These are phyloP conservation scores for Shargacucullia verbasci DNA, from an alignment of 2,888 invertebrate species.

Conservation along the genomic window DNA sequence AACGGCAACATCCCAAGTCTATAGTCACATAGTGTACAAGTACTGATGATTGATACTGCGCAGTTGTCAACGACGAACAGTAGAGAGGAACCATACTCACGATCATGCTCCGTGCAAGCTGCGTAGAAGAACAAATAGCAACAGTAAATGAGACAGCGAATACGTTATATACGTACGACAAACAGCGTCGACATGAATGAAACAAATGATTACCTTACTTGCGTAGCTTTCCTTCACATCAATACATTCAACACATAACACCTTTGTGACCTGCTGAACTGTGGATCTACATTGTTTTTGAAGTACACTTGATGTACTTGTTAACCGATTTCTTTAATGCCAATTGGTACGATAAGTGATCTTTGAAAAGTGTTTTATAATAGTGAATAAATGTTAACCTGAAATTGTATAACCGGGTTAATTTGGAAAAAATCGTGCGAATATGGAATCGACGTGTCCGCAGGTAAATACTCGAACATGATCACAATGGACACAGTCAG, in stretches of 20 bases:
- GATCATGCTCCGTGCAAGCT: slow-evolving; percentile 97
- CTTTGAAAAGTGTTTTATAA: slow-evolving; percentile 1
- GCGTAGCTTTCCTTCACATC: slow-evolving; percentile 52
- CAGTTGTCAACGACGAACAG: slow-evolving; percentile 57
- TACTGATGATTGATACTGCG: slow-evolving; percentile 55
- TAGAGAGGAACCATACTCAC: slow-evolving; percentile 91
- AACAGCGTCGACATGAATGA: slow-evolving; percentile 71
- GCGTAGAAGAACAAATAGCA: slow-evolving; percentile 91
- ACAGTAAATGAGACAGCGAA: slow-evolving; percentile 89
- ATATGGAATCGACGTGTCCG: slow-evolving; percentile 51
- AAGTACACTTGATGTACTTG: slow-evolving; percentile 34
- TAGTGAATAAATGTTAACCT: slow-evolving; percentile 23
- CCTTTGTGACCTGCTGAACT: slow-evolving; percentile 52
- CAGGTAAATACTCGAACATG: slow-evolving; percentile 55
- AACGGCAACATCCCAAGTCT: slow-evolving; percentile 66
- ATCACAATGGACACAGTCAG: slow-evolving; percentile 43
- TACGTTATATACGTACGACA: slow-evolving; percentile 62
- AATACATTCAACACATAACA: slow-evolving; percentile 57
- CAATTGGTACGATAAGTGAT: slow-evolving; percentile 31
- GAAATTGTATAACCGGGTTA: slow-evolving; percentile 38
- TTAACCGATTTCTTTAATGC: slow-evolving; percentile 35
- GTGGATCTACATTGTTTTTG: slow-evolving; percentile 37
- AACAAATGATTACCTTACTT: slow-evolving; percentile 63
- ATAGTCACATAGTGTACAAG: slow-evolving; percentile 48
- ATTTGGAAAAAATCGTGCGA: slow-evolving; percentile 50